Conservation (phyloP, 2,888 invertebrate genomes). For the Phasia obesa region DNA sequence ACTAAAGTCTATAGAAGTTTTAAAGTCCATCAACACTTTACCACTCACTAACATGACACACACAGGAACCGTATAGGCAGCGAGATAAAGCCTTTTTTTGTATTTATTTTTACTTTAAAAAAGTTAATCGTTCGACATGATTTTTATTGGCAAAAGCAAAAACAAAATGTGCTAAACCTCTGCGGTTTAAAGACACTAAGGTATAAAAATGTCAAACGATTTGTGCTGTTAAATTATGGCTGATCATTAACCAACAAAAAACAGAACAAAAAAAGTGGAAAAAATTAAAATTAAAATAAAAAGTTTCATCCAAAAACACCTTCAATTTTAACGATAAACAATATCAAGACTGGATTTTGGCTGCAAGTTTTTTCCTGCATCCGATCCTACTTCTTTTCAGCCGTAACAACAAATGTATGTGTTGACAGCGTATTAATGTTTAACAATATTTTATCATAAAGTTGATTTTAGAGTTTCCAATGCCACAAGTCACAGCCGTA, state of each 20-base stretch:
- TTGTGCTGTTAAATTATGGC: slow-evolving; percentile 78
- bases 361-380: slow-evolving; percentile 29
- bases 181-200: slow-evolving; percentile 54
- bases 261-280: slow-evolving; percentile 3
- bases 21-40: slow-evolving; percentile 74
- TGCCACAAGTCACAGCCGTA: slow-evolving; percentile 43
- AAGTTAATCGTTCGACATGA: slow-evolving; percentile 68
- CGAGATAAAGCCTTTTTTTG: slow-evolving; percentile 33
- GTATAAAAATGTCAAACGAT: slow-evolving; percentile 81
- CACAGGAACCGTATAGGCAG: background rate
- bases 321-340: slow-evolving; percentile 58
- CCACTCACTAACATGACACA: slow-evolving; percentile 56
- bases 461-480: slow-evolving; percentile 38
- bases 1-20: slow-evolving; percentile 47
- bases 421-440: slow-evolving; percentile 81
- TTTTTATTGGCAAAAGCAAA: slow-evolving; percentile 57
- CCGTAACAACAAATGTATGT: slow-evolving; percentile 77
- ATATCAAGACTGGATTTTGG: slow-evolving; percentile 39
- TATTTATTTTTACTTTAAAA: slow-evolving; percentile 4
- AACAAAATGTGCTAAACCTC: slow-evolving; percentile 24
- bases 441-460: slow-evolving; percentile 76
- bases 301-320: slow-evolving; percentile 59
- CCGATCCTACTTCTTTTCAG: slow-evolving; percentile 38
- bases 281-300: slow-evolving; percentile 48
- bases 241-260: slow-evolving; percentile 76